Evolutionary conservation across 2,113 vertebrate species (phyloP), one percentile per base, ranked within the genome.

Genomic region (Megaceryle torquata): DNA sequence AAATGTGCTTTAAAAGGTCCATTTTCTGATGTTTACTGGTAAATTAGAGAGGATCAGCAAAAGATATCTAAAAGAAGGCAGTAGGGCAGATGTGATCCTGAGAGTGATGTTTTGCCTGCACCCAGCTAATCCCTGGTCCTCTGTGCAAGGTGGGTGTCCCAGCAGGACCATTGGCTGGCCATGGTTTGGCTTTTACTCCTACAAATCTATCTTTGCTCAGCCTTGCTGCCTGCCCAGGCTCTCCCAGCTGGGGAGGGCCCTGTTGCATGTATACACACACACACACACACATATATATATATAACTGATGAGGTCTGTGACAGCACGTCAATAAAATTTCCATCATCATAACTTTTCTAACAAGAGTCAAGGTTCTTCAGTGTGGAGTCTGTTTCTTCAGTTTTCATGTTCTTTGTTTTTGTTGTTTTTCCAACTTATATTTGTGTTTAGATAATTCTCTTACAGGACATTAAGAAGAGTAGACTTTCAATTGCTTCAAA

Each of bases 31-130:
- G 6, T 65, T 65, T 77, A 28, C 84, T 12, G 22, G 35, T 74
- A 61, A 64, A 74, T 67, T 46, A 54, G 43, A 84, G 46, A 60
- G 14, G 26, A 72, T 43, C 29, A 43, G 35, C 9, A 56, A 91
- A 72, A 90, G 8, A 6, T 39, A 13, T 8, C 46, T 74, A 25
- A 87, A 80, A 50, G 15, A 56, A 65, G 41, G 19, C 39, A 48
- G 11, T 14, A 43, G 19, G 14, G 22, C 37, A 46, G 72, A 64
- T 7, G 19, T 2, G 8, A 41, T 37, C 21, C 35, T 1, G 8
- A 74, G 31, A n/a, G 11, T 0, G 3, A 19, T 54, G 11, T 29
- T 79, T 33, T 44, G 1, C 0, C 13, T 9, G 2, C 9, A 19
- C 13, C 10, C 2, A 6, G 19, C 50, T 20, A 21, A 21, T n/a